phyloP scores from a whole-genome alignment of 2,113 vertebrate species.

The Tamias sibiricus region DNA sequence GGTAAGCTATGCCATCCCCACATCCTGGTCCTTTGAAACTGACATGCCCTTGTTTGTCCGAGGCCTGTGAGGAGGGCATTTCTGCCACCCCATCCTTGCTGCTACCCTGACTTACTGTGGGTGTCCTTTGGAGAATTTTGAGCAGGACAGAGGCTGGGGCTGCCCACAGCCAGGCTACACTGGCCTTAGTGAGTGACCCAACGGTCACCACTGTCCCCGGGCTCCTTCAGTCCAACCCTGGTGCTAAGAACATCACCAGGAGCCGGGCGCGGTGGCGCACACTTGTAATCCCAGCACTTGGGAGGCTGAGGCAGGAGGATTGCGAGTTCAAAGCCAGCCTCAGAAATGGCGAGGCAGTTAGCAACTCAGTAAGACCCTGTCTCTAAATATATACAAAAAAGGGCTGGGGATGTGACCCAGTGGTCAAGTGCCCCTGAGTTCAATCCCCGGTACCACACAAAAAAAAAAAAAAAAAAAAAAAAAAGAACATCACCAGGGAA shows the following conservation, averaged over 20 bases:
- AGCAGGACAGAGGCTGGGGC: neutral
- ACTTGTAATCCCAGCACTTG: too few relatives aligned
- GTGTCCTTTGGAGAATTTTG: neutral
- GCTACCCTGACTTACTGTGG: fast-evolving
- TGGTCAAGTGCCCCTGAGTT: too few relatives aligned
- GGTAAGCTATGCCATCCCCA: neutral
- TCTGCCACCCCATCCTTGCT: neutral
- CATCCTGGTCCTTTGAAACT: neutral
- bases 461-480: too few relatives aligned
- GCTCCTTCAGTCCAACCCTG: neutral
- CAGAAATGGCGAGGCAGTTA: too few relatives aligned
- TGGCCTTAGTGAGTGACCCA: neutral
- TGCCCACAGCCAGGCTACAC: neutral
- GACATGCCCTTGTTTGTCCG: fast-evolving
- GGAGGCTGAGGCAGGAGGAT: too few relatives aligned
- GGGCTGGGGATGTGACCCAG: too few relatives aligned
- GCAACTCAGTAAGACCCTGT: too few relatives aligned
- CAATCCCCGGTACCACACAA: too few relatives aligned
- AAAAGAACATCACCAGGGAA: neutral
- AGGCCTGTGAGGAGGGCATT: fast-evolving
- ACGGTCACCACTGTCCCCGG: neutral
- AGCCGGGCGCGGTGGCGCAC: too few relatives aligned
- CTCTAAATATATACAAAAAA: too few relatives aligned
- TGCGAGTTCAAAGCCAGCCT: too few relatives aligned
- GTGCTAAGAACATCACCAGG: neutral